Conservation (phyloP, 1,140 invertebrate genomes). For the Lethocerus indicus region DNA sequence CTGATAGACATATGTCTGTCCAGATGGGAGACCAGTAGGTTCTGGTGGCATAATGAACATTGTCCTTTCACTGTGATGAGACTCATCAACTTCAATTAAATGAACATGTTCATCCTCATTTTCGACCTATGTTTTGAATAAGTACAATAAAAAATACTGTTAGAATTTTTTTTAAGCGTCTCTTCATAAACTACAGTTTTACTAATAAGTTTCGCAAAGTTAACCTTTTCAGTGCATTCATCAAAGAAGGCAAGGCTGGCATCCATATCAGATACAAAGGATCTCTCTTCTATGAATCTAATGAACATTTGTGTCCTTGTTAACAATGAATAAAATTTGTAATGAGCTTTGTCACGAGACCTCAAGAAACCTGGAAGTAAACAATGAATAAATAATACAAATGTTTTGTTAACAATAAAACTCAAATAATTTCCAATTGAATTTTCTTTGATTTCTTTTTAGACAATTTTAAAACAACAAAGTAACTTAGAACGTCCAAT, state of each 20-base stretch:
- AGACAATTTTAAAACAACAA: neutral
- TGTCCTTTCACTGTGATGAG: slow-evolving; percentile 67
- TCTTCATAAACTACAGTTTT: neutral
- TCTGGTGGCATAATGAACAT: slow-evolving; percentile 95
- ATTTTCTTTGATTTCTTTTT: neutral
- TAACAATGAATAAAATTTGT: slow-evolving; percentile 78
- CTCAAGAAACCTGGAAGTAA: slow-evolving; percentile 33
- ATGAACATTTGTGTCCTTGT: slow-evolving; percentile 96
- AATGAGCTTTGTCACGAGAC: slow-evolving; percentile 61
- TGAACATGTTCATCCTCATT: slow-evolving; percentile 32
- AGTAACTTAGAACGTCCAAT: no score
- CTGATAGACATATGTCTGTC: slow-evolving; percentile 26
- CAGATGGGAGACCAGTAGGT: slow-evolving; percentile 29
- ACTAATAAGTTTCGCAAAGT: no score
- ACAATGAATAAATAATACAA: neutral
- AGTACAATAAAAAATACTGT: neutral
- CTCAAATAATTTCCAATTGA: neutral
- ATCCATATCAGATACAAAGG: slow-evolving; percentile 95
- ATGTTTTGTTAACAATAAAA: neutral
- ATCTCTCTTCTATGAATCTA: slow-evolving; percentile 95
- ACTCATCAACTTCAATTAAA: slow-evolving; percentile 60
- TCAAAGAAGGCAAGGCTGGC: slow-evolving; percentile 90
- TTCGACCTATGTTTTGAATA: slow-evolving; percentile 24
- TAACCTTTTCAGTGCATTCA: slow-evolving; percentile 75
- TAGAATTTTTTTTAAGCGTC: neutral